Conservation (phyloP, 2,888 invertebrate genomes). For the Neoaliturus tenellus region DNA sequence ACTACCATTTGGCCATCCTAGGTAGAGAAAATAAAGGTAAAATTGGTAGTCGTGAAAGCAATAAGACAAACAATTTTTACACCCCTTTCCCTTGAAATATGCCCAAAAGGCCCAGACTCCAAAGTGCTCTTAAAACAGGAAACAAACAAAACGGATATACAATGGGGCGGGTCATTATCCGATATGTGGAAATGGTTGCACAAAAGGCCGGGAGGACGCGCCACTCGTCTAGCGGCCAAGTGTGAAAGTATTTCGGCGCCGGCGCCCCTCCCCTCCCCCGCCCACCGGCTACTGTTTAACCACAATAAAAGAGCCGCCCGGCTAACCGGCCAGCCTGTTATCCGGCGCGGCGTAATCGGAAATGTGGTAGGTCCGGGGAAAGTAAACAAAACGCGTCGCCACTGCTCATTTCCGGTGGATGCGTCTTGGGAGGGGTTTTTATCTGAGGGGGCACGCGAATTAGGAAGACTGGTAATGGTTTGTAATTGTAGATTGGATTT, state of each 20-base stretch:
- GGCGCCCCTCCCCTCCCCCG: not conserved
- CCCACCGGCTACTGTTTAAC: conserved; percentile 42
- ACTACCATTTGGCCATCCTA: too few species aligned
- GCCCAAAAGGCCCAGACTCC: not conserved
- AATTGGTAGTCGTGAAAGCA: not conserved
- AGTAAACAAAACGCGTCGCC: conserved; percentile 17
- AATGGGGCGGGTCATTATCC: not conserved
- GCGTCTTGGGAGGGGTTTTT: not conserved
- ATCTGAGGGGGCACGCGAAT: not conserved
- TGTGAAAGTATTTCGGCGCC: conserved; percentile 41
- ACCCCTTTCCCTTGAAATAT: not conserved
- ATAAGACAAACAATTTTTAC: not conserved
- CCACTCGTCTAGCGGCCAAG: conserved; percentile 17
- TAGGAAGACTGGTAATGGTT: not conserved
- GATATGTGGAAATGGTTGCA: not conserved
- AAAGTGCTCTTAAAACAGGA: not conserved
- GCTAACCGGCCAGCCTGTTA: conserved; percentile 3
- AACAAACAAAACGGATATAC: not conserved
- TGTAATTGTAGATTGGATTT: not conserved
- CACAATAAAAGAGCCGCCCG: conserved; percentile 39
- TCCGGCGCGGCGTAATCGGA: not conserved
- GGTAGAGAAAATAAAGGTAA: too few species aligned
- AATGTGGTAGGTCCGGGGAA: conserved; percentile 7
- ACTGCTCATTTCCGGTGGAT: conserved; percentile 13
- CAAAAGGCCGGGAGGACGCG: not conserved